A percentile compares a stretch with the other conserved stretches of the same genome.
Evolutionary conservation across 2,797 vertebrate genomes (phyloP).

Genomic region (Pantherophis vulpinus): DNA sequence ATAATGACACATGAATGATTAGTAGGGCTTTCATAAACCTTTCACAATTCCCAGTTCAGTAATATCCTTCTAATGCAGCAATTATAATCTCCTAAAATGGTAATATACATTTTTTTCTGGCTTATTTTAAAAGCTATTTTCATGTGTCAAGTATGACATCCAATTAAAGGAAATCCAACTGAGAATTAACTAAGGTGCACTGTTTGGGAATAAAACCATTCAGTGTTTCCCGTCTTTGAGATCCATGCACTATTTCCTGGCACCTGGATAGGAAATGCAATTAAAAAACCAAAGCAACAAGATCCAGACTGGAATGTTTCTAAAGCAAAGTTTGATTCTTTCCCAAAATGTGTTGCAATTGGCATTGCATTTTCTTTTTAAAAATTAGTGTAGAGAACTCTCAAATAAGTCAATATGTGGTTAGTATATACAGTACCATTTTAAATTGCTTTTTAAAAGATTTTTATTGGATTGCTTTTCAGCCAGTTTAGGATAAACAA

Average conservation of each 20-base stretch:
- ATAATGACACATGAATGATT: neutral
- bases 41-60: neutral
- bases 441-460: neutral
- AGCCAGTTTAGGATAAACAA: neutral
- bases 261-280: conserved; percentile 16
- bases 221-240: conserved; percentile 48
- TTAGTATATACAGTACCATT: neutral
- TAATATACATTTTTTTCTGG: neutral
- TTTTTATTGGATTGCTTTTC: neutral
- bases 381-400: neutral
- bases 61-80: neutral
- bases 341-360: conserved; percentile 21
- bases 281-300: conserved; percentile 36
- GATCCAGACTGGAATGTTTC: conserved; percentile 44
- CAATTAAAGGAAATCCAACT: conserved; percentile 35
- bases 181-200: conserved; percentile 25
- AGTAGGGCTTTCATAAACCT: neutral
- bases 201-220: neutral
- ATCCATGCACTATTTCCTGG: conserved; percentile 36
- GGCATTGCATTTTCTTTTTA: neutral
- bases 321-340: conserved; percentile 32
- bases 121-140: conserved; percentile 29
- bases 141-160: conserved; percentile 2
- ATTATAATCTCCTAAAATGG: neutral
- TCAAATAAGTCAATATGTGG: neutral